A percentile compares a stretch with the other conserved stretches of the same genome.
phyloP scores from a whole-genome alignment of 1,140 invertebrate species.

The Bursaphelenchus mucronatus region DNA sequence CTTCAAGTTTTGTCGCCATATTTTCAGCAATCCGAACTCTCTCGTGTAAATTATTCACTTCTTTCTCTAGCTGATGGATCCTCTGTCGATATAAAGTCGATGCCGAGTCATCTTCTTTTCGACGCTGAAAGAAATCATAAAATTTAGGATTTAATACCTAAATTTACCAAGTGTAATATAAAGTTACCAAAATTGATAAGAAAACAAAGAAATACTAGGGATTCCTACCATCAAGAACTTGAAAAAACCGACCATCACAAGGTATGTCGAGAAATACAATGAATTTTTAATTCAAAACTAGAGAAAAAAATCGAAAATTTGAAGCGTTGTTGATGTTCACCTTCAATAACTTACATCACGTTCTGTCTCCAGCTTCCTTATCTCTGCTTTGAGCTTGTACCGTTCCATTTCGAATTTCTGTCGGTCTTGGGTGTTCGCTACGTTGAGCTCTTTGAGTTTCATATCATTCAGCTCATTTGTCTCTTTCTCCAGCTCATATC shows the following conservation, averaged over 20 bases:
- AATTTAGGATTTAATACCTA: background rate
- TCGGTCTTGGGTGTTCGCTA: constrained; percentile 10
- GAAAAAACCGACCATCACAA: too few relatives aligned
- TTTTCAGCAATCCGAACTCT: constrained; percentile 19
- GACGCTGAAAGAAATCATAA: constrained; percentile 11
- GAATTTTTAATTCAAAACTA: too few relatives aligned
- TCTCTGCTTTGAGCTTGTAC: background rate
- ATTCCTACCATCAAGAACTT: too few relatives aligned
- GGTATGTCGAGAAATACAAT: background rate
- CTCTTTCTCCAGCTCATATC: constrained; percentile 20
- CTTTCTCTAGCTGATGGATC: constrained; percentile 9
- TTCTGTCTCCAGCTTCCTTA: constrained; percentile 4
- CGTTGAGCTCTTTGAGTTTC: constrained; percentile 11
- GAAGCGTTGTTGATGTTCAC: too few relatives aligned
- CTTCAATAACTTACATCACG: constrained; percentile 1
- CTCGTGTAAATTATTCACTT: constrained; percentile 5
- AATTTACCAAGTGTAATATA: too few relatives aligned
- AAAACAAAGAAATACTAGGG: too few relatives aligned
- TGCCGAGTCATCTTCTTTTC: constrained; percentile 4
- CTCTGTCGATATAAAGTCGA: constrained; percentile 1
- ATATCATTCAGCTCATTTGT: constrained; percentile 20
- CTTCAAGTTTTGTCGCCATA: constrained; percentile 17
- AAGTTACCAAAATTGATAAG: too few relatives aligned
- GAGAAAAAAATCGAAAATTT: too few relatives aligned
- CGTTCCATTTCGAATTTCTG: constrained; percentile 13